Evolutionary conservation across 2,888 invertebrate species (phyloP).

Genomic region (Alloplasta piceator): DNA sequence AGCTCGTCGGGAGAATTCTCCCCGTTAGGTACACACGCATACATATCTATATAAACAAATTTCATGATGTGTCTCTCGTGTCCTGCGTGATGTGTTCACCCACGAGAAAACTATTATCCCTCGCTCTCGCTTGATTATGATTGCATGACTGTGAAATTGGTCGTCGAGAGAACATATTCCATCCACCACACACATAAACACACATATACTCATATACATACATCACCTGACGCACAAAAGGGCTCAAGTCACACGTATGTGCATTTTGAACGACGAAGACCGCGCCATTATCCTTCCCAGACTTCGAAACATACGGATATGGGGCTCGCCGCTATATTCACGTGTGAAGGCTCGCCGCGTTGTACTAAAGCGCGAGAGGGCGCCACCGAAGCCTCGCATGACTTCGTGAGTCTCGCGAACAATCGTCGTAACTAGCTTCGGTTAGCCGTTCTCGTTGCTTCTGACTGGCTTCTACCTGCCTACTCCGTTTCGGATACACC

Average conservation of each 20-base stretch:
- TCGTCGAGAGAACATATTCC: constrained; percentile 63
- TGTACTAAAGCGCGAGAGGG: not conserved
- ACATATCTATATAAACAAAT: not conserved
- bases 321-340: not conserved
- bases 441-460: constrained; percentile 74
- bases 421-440: constrained; percentile 81
- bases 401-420: constrained; percentile 80
- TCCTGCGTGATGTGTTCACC: constrained; percentile 59
- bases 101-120: constrained; percentile 76
- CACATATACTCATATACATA: constrained; percentile 20
- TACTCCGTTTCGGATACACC: not conserved
- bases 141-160: constrained; percentile 81
- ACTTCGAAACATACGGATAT: not conserved
- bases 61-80: constrained; percentile 40
- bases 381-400: constrained; percentile 76
- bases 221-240: not conserved
- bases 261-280: too few relatives aligned
- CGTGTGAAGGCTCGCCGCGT: constrained; percentile 24
- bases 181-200: constrained; percentile 17
- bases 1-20: not conserved
- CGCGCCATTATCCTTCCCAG: not conserved
- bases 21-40: not conserved
- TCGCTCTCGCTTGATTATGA: constrained; percentile 76
- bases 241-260: not conserved
- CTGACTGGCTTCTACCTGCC: constrained; percentile 72